A percentile compares a stretch with the other conserved stretches of the same genome.
Evolutionary conservation across 2,113 vertebrate species (phyloP).

Genomic region (Ochotona curzoniae): DNA sequence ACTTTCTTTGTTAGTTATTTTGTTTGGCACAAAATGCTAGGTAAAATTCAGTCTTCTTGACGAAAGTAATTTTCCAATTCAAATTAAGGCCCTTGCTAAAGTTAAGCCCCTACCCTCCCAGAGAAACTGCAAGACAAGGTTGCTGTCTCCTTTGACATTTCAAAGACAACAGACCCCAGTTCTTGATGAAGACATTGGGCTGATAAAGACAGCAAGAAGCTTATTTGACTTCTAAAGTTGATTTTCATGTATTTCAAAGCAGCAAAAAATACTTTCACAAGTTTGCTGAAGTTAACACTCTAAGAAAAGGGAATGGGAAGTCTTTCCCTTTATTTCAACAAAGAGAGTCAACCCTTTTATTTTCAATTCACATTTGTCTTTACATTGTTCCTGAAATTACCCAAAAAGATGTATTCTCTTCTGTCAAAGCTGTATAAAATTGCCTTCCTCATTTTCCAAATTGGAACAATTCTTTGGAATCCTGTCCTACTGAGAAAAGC

Average conservation of each 20-base stretch:
- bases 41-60: background rate
- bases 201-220: conserved; percentile 35
- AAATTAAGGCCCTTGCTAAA: background rate
- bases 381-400: conserved; percentile 34
- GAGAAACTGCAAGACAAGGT: background rate
- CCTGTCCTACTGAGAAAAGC: background rate
- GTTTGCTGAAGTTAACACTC: background rate
- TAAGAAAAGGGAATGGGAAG: background rate
- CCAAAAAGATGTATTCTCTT: background rate
- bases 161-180: background rate
- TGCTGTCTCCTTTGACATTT: background rate
- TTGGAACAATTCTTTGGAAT: background rate
- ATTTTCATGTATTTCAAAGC: conserved; percentile 55
- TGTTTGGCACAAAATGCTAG: conserved; percentile 9
- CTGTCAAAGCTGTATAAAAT: background rate
- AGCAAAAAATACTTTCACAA: background rate
- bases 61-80: conserved; percentile 20
- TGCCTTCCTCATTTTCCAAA: background rate
- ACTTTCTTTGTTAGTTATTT: background rate
- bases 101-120: background rate
- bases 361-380: conserved; percentile 54
- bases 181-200: conserved; percentile 12
- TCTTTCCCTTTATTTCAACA: conserved; percentile 20
- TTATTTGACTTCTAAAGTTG: background rate
- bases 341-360: background rate